These are phyloP conservation scores for Numenius arquata DNA, from an alignment of 2,113 vertebrate genomes.

Conservation along the genomic window DNA sequence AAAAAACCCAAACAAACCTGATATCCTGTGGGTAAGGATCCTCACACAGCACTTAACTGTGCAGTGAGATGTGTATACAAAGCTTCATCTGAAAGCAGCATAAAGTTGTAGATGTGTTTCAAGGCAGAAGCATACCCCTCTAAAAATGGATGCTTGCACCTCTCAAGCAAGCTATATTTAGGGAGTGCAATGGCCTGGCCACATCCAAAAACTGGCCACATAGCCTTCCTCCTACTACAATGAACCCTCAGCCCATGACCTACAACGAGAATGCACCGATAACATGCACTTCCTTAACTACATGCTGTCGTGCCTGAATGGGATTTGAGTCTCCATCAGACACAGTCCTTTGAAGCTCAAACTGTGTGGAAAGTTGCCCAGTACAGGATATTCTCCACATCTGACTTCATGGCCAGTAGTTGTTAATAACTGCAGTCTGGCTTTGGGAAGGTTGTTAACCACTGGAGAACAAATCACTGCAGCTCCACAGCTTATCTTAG, in stretches of 20 bases:
- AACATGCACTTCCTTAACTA: background rate
- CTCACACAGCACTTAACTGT: background rate
- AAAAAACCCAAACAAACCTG: background rate
- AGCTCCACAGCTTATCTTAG: rapidly evolving
- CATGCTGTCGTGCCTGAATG: rapidly evolving
- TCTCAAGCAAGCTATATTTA: background rate
- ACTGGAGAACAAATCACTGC: background rate
- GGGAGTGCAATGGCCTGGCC: background rate
- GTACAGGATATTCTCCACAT: background rate
- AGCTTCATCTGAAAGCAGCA: background rate
- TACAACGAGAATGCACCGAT: background rate
- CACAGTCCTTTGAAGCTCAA: background rate
- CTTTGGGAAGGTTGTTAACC: background rate
- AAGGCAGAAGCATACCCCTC: background rate
- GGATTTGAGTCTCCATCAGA: background rate
- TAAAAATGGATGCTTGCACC: background rate
- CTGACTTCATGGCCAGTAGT: background rate
- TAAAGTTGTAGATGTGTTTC: background rate
- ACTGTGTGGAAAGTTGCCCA: background rate
- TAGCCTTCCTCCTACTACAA: background rate
- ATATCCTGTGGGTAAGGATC: background rate
- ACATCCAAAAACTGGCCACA: background rate
- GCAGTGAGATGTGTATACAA: background rate
- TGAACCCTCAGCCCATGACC: background rate
- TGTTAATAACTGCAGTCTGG: background rate